Conservation (phyloP, 2,113 vertebrate genomes). For the Calyptommatus sinebrachiatus region DNA sequence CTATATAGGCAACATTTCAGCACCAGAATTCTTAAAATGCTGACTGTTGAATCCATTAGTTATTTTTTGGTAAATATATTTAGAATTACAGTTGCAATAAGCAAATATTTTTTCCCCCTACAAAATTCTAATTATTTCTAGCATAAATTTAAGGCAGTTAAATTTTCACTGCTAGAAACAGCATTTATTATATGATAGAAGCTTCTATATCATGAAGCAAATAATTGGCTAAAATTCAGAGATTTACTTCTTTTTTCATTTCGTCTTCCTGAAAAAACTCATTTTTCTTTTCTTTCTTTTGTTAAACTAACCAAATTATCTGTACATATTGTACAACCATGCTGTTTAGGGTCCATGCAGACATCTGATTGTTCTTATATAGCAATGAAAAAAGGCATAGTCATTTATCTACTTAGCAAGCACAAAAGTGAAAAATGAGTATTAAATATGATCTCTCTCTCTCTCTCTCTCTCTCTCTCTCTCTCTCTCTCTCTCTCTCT, state of each 20-base stretch:
- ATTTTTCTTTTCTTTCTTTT: too few species aligned
- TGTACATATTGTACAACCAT: too few species aligned
- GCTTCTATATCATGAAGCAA: not conserved
- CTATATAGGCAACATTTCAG: not conserved
- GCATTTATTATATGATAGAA: not conserved
- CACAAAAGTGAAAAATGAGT: too few species aligned
- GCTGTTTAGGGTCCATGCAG: too few species aligned
- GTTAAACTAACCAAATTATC: too few species aligned
- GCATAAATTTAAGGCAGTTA: not conserved
- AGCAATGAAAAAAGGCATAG: too few species aligned
- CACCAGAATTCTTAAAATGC: not conserved
- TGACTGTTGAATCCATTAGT: not conserved
- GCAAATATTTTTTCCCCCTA: not conserved
- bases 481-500: too few species aligned
- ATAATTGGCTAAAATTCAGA: not conserved
- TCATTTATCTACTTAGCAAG: too few species aligned
- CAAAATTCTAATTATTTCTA: not conserved
- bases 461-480: too few species aligned
- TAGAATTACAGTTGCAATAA: constrained; percentile 8
- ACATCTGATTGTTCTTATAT: too few species aligned
- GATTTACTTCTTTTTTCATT: not conserved
- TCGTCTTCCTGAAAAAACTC: not conserved
- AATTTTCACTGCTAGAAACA: not conserved
- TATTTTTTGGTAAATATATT: not conserved
- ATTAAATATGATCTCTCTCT: too few species aligned